These are phyloP conservation scores for Echinarachnius parma DNA, from an alignment of 53 echinoderm and acorn worm genomes.

Conservation along the genomic window DNA sequence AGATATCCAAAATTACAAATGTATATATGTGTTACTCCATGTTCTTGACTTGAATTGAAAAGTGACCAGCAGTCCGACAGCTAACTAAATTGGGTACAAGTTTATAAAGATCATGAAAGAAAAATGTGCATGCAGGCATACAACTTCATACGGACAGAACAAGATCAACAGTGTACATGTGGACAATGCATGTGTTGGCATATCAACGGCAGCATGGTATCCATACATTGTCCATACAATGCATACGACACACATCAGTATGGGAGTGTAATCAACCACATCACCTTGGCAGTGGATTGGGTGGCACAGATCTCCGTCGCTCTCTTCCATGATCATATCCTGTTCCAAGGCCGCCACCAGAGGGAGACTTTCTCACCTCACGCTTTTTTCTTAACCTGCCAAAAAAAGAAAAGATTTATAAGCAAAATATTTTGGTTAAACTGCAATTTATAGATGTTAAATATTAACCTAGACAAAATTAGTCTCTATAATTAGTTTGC, in stretches of 20 bases:
- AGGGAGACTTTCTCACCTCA: neutral
- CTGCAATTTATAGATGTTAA: neutral
- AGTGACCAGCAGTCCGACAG: too few species aligned
- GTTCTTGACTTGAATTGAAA: too few species aligned
- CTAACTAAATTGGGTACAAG: too few species aligned
- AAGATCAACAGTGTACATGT: neutral
- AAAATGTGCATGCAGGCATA: too few species aligned
- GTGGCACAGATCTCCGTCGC: constrained; percentile 5
- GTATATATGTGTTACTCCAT: too few species aligned
- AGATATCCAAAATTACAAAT: too few species aligned
- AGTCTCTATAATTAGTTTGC: too few species aligned
- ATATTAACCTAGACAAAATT: too few species aligned
- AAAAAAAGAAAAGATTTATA: neutral
- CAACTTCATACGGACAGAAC: too few species aligned
- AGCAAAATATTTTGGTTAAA: neutral
- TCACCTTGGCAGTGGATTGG: constrained; percentile 27
- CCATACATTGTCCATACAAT: neutral
- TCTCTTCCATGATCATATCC: constrained; percentile 2
- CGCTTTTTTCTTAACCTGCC: constrained; percentile 9
- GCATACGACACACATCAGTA: neutral
- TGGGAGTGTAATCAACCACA: neutral
- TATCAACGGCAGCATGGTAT: neutral
- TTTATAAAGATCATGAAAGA: too few species aligned
- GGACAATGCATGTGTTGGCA: neutral
- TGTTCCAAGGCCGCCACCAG: too few species aligned